Evolutionary conservation across 2,113 vertebrate species (phyloP).

Genomic region (Silurus glanis): DNA sequence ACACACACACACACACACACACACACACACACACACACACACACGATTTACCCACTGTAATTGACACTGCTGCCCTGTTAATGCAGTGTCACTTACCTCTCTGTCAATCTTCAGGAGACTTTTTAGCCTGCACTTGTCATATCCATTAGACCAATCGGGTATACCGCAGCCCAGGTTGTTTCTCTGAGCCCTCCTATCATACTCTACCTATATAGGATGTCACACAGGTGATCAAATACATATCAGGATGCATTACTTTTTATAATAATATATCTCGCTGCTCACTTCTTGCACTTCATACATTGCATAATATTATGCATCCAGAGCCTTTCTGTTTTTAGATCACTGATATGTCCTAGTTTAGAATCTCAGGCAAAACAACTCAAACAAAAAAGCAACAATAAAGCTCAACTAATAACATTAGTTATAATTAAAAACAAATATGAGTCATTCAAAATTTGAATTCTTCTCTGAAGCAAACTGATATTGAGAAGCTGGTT

Average conservation of each 20-base stretch:
- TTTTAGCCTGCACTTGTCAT: constrained; percentile 57
- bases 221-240: constrained; percentile 9
- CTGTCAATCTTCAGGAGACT: constrained; percentile 66
- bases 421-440: not conserved
- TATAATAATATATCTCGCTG: not conserved
- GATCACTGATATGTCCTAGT: not conserved
- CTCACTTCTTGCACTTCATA: no score
- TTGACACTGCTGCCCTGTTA: constrained; percentile 62
- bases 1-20: not conserved
- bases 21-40: constrained; percentile 31
- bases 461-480: not conserved
- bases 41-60: constrained; percentile 47
- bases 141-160: constrained; percentile 58
- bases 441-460: no score
- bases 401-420: not conserved
- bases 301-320: not conserved
- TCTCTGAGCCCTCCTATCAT: constrained; percentile 7
- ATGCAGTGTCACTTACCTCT: constrained; percentile 65
- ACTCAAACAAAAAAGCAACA: not conserved
- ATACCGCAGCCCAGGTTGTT: constrained; percentile 41
- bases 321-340: not conserved
- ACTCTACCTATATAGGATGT: constrained; percentile 33
- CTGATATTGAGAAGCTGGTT: not conserved
- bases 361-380: not conserved
- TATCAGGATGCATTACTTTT: constrained; percentile 23